Conservation (phyloP, 2,797 vertebrate genomes). For the Tinamus major region DNA sequence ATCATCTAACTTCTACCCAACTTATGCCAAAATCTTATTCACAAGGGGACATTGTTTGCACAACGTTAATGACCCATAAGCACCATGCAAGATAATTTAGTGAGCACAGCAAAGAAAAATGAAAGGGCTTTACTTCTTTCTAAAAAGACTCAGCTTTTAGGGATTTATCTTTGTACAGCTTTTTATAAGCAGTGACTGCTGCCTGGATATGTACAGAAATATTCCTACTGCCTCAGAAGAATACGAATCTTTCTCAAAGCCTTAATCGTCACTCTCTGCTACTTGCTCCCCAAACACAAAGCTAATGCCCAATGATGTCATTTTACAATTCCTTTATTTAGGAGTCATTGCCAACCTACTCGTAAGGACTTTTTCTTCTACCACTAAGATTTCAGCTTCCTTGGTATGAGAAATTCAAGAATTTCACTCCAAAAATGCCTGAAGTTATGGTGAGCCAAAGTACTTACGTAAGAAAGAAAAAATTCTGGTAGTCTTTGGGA, state of each 20-base stretch:
- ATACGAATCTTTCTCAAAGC: accelerated
- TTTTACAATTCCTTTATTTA: background rate
- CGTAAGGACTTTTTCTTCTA: background rate
- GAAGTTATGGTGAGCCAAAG: background rate
- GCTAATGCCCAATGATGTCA: background rate
- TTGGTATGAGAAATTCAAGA: background rate
- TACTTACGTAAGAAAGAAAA: background rate
- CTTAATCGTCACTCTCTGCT: background rate
- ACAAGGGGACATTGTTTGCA: background rate
- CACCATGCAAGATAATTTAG: background rate
- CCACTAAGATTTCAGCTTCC: background rate
- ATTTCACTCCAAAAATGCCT: background rate
- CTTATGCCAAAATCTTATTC: background rate
- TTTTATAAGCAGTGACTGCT: background rate
- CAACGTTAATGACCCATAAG: background rate
- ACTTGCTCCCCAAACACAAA: background rate
- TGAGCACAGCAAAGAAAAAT: background rate
- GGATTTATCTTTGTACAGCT: background rate
- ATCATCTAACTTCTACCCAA: background rate
- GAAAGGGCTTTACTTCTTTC: background rate
- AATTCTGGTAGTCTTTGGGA: background rate
- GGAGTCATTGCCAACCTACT: background rate
- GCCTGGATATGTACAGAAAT: background rate
- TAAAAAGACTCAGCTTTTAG: background rate
- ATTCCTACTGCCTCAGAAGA: background rate